Conservation (phyloP, 1,140 invertebrate species). For the Cyclina sinensis region DNA sequence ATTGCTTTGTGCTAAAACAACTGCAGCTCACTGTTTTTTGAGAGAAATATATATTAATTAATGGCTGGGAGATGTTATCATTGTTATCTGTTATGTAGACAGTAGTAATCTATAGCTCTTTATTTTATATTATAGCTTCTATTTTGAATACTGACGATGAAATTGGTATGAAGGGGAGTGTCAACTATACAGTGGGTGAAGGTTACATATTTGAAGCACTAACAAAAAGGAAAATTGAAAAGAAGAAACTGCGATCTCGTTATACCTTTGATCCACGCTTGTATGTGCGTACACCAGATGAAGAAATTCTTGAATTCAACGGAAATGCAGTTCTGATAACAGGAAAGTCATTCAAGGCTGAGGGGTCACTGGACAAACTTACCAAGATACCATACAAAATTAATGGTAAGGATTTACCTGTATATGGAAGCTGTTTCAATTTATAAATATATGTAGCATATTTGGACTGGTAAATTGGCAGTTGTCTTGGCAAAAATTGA, state of each 20-base stretch:
- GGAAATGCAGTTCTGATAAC: constrained; percentile 52
- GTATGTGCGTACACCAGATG: constrained; percentile 62
- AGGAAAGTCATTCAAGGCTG: constrained; percentile 57
- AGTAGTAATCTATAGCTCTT: no score
- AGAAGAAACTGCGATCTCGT: constrained; percentile 45
- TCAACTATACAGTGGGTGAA: constrained; percentile 69
- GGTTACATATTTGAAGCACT: constrained; percentile 70
- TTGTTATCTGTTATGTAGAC: no score
- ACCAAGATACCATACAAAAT: constrained; percentile 63
- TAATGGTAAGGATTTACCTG: constrained; percentile 62
- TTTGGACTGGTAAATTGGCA: no score
- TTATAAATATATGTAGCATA: no score
- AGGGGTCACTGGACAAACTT: constrained; percentile 60
- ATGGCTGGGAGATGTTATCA: no score
- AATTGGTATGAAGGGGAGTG: constrained; percentile 62
- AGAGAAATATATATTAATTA: no score
- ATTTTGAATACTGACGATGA: constrained; percentile 70
- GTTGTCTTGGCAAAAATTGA: no score
- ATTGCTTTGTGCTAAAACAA: no score
- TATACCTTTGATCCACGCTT: constrained; percentile 58
- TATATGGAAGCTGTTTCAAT: no score
- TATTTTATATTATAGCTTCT: constrained; percentile 68
- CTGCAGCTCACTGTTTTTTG: no score
- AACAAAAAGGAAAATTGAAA: constrained; percentile 47
- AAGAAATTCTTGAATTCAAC: constrained; percentile 55